phyloP scores from a whole-genome alignment of 2,888 invertebrate genomes.

The Phrixothrix hirtus region DNA sequence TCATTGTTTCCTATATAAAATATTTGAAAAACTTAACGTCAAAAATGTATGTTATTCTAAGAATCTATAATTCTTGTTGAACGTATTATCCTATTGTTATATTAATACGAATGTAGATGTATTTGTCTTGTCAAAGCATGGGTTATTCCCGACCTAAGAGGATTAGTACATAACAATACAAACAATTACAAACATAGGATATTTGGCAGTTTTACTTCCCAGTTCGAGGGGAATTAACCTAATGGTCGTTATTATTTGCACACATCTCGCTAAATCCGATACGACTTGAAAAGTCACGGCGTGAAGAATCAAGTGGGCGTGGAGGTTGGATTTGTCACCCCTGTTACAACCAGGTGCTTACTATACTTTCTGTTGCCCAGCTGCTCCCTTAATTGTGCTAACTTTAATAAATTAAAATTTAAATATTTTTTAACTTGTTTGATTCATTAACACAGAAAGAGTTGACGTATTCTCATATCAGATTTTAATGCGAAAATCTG shows the following conservation, averaged over 20 bases:
- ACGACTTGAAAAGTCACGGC: slow-evolving; percentile 58
- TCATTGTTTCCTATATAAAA: no score
- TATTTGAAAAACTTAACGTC: no score
- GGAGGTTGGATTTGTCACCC: slow-evolving; percentile 55
- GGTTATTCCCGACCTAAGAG: slow-evolving; percentile 2
- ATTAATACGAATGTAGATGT: no score
- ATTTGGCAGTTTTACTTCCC: slow-evolving; percentile 15
- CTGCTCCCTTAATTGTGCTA: slow-evolving; percentile 32
- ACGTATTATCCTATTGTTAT: no score
- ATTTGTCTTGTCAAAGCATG: neutral
- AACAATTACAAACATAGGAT: slow-evolving; percentile 12
- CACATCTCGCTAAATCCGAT: slow-evolving; percentile 50
- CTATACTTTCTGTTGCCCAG: slow-evolving; percentile 30
- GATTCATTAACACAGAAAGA: no score
- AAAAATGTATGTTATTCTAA: no score
- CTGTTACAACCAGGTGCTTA: slow-evolving; percentile 41
- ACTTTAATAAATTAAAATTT: slow-evolving; percentile 3
- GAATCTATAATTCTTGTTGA: no score
- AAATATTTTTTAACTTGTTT: slow-evolving; percentile 4
- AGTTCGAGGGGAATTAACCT: slow-evolving; percentile 25
- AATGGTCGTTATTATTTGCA: slow-evolving; percentile 39
- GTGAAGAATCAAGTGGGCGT: slow-evolving; percentile 58
- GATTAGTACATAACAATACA: slow-evolving; percentile 5
- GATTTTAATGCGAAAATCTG: no score
- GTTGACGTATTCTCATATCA: no score